Conservation (phyloP, 2,888 invertebrate species). For the Campoplex nolae region DNA sequence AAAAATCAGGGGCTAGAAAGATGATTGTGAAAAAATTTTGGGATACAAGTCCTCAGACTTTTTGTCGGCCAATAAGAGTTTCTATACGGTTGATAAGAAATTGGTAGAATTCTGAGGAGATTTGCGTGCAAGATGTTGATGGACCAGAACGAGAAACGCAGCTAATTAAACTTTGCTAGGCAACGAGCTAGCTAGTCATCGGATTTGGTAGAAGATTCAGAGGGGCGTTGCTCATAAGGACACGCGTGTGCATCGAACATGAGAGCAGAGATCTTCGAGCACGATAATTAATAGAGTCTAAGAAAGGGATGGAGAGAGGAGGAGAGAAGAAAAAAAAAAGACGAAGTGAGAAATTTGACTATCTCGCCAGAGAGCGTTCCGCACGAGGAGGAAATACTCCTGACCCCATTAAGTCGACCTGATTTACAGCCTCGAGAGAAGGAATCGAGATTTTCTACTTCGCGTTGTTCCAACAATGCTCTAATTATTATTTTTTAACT, state of each 20-base stretch:
- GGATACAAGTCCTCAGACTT: neutral
- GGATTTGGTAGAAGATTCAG: conserved; percentile 30
- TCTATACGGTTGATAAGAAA: neutral
- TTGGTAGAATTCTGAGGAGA: conserved; percentile 14
- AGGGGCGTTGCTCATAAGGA: conserved; percentile 12
- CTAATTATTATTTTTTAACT: conserved; percentile 54
- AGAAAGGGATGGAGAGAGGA: conserved; percentile 23
- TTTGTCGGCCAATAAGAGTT: neutral
- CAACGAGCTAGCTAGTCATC: conserved; percentile 55
- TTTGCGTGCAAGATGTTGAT: conserved; percentile 1
- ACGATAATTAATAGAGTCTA: conserved; percentile 65
- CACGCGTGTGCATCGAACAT: conserved; percentile 43
- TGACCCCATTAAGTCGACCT: conserved; percentile 66
- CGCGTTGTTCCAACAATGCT: conserved; percentile 11
- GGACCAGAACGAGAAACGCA: conserved; percentile 36
- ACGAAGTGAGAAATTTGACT: conserved; percentile 5
- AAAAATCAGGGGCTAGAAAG: neutral
- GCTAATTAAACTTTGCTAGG: conserved; percentile 54
- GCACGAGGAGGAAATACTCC: conserved; percentile 62
- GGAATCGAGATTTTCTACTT: conserved; percentile 48
- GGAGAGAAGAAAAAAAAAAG: conserved; percentile 29
- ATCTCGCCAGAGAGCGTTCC: conserved; percentile 47
- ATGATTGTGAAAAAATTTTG: neutral
- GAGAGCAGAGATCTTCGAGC: conserved; percentile 35
- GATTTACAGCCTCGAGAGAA: conserved; percentile 53